Base-by-base conservation (phyloP, 2,888 invertebrate species). In the Taphrorychus bicolor region DNA sequence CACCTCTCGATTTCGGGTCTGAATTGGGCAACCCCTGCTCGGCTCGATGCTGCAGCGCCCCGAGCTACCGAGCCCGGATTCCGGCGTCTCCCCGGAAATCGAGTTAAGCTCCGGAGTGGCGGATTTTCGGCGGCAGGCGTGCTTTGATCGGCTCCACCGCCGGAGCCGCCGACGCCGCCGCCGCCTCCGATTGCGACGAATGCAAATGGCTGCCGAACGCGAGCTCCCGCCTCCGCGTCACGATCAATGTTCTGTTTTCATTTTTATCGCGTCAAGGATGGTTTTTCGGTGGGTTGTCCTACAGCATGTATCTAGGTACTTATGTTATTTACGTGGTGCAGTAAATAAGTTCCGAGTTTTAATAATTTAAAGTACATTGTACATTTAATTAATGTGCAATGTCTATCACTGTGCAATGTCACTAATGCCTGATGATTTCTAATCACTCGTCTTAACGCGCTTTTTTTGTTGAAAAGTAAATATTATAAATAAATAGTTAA, bases 101-200 rank as follows among this genome's bases (percentile, higher is more conserved):
- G 23, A 3, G 53, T 61, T 61, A 61, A 17, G 45, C 61, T 23
- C 52, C 52, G 60, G 24, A 51, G 59, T 24, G 59, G 61, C 60
- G 24, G 17, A 17, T 17, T 42, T 61, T 61, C 52, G 45, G 58
- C 18, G 64, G 64, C 58, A 58, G 54, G 53, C 62, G 52, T 42
- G 64, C 64, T 59, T 65, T 63, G 63, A 63, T 63, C 63, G 16
- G 64, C 17, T 52, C 56, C 63, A n/a, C n/a, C n/a, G 61, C 45
- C 32, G 32, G 11, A 7, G 32, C 32, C 32, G 32, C 32, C 32
- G 45, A 11, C 45, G 45, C 7, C 51, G 21, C 56, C 56, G 56
- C 40, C 56, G 40, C 56, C 17, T 32, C 21, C 48, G 16, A 59
- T 66, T 48, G 59, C 66, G 66, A 32, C 62, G 56, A 66, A 66